Evolutionary conservation across 2,797 vertebrate species (phyloP), one percentile per base, ranked within the genome.

Genomic region (Poeciliopsis presidionis): DNA sequence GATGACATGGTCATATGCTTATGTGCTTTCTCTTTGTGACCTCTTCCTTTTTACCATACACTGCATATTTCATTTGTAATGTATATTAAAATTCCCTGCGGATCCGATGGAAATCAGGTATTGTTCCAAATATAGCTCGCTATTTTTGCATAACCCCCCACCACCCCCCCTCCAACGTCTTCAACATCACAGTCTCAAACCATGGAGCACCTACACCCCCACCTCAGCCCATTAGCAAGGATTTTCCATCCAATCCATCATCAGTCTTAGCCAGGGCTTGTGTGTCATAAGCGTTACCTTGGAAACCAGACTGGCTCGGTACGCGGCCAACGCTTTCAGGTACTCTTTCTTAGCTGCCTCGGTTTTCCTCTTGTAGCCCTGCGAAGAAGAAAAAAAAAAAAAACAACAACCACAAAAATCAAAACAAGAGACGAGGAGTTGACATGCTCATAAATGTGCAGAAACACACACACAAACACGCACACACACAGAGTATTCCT

Each of bases 301-400:
- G 96, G 98, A 99, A 96, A 99, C 97, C 77, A 99, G 97, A 93
- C 98, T 99, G 92, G 98, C 98, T 96, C 98, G 91, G 96, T 99
- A 99, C 6, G 98, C 96, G 1, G 98, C 98, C 94, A 99, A 96
- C 72, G 98, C 98, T 95, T 99, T 99, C 94, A 99, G 96, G 93
- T 99, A 99, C 87, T 99, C 98, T 93, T 99, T 99, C 96, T 99
- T 99, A 18, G 98, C 98, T 0, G 98, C 98, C 94, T 99, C 98
- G 0, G 98, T 99, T 97, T 99, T 99, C 95, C 97, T 97, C 96
- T 99, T 99, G 94, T 99, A 99, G 2, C 93, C 98, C 98, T 99
- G 96, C 16, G 95, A 96, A 90, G 90, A 81, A 51, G 7, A 51
- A 51, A 22, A 22, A 22, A 22, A 22, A 22, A 49, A 63, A 8